phyloP scores from a whole-genome alignment of 2,113 vertebrate species.

The zebrafish (Danio rerio) region DNA sequence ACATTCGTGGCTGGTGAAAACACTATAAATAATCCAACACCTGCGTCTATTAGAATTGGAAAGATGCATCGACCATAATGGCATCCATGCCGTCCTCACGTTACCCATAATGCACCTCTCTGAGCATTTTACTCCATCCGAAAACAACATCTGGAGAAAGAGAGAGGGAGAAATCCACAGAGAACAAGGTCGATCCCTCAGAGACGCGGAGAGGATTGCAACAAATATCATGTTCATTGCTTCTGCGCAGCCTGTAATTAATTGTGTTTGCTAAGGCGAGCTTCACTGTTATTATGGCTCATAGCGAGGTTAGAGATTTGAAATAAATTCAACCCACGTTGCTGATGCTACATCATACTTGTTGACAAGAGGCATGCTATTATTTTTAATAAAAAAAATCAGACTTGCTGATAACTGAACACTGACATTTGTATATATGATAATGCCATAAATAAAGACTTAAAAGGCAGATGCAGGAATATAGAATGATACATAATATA shows the following conservation, averaged over 20 bases:
- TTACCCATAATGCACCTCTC: slow-evolving; percentile 22
- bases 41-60: slow-evolving; percentile 20
- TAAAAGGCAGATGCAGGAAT: background rate
- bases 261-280: background rate
- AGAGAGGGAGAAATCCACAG: background rate
- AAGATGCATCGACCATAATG: background rate
- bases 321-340: background rate
- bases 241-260: background rate
- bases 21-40: slow-evolving; percentile 36
- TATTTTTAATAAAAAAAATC: background rate
- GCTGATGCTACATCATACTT: background rate
- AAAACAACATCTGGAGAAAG: background rate
- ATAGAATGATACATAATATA: no score
- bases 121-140: background rate
- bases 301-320: background rate
- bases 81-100: background rate
- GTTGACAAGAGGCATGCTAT: background rate
- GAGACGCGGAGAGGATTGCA: slow-evolving; percentile 46
- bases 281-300: background rate
- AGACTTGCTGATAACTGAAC: background rate
- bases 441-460: background rate
- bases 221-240: background rate
- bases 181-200: background rate
- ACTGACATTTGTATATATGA: background rate
- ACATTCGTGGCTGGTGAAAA: background rate